phyloP scores from a whole-genome alignment of 2,797 vertebrate species.

The Dermochelys coriacea region DNA sequence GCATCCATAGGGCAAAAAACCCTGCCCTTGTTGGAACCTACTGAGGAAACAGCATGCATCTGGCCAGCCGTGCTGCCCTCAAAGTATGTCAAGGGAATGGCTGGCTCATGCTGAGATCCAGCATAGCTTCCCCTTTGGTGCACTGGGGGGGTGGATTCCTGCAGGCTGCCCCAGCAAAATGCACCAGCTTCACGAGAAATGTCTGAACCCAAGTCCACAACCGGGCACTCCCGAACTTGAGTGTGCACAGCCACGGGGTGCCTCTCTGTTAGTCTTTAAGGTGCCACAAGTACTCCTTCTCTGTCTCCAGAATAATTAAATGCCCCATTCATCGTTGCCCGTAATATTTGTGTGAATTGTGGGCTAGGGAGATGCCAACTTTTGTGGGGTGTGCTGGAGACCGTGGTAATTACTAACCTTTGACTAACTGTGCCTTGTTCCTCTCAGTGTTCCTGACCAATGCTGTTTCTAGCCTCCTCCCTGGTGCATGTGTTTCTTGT shows the following conservation, averaged over 20 bases:
- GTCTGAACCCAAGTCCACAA: no score
- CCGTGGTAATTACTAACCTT: background rate
- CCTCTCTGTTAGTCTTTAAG: no score
- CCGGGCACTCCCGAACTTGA: no score
- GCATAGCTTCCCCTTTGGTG: no score
- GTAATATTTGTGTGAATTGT: background rate
- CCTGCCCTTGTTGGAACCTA: no score
- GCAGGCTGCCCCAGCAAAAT: no score
- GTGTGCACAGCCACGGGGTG: background rate
- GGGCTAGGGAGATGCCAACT: background rate
- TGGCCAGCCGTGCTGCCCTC: no score
- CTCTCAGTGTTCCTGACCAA: background rate
- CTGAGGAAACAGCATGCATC: background rate
- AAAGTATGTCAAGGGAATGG: no score
- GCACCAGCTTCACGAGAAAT: no score
- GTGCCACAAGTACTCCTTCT: no score
- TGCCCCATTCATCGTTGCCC: background rate
- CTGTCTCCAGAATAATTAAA: background rate
- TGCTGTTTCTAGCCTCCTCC: background rate
- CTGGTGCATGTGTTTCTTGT: background rate
- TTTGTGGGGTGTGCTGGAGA: background rate
- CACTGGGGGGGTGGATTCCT: no score
- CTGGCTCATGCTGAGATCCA: no score
- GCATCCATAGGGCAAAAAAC: background rate
- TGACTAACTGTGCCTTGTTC: background rate